phyloP scores from a whole-genome alignment of 1,140 invertebrate species.

The Danaus melanippus region DNA sequence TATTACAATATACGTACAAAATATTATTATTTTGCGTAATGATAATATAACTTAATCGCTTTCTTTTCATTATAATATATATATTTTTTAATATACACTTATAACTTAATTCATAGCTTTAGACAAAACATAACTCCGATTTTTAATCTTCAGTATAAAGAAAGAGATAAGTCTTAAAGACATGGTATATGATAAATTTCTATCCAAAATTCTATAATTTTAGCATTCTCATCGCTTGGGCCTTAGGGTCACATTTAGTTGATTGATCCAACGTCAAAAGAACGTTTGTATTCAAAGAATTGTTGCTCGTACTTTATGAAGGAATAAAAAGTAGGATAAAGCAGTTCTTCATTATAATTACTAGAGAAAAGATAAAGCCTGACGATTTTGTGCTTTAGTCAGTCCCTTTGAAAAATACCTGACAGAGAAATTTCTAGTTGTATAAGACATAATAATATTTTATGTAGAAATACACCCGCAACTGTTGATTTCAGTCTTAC shows the following conservation, averaged over 20 bases:
- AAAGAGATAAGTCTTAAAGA: constrained; percentile 1
- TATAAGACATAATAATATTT: too few species aligned
- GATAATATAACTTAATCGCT: too few species aligned
- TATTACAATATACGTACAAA: too few species aligned
- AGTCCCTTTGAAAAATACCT: constrained; percentile 1
- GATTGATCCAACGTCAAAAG: constrained; percentile 33
- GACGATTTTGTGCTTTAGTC: constrained; percentile 15
- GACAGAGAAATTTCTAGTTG: too few species aligned
- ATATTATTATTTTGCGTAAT: too few species aligned
- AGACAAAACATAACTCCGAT: too few species aligned
- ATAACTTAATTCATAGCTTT: too few species aligned
- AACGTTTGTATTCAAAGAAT: constrained; percentile 31
- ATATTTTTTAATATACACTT: too few species aligned
- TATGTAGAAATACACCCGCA: too few species aligned
- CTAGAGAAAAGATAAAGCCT: constrained; percentile 11
- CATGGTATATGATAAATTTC: constrained; percentile 11
- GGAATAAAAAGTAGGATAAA: constrained; percentile 22
- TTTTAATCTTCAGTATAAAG: background rate
- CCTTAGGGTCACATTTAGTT: constrained; percentile 33
- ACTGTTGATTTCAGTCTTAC: too few species aligned
- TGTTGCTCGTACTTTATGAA: constrained; percentile 21
- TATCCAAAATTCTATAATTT: constrained; percentile 7
- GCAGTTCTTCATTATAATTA: constrained; percentile 20
- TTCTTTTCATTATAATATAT: too few species aligned
- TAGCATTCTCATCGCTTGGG: constrained; percentile 10